Base-by-base conservation (phyloP, 1,140 invertebrate genomes). In the Myzus persicae region DNA sequence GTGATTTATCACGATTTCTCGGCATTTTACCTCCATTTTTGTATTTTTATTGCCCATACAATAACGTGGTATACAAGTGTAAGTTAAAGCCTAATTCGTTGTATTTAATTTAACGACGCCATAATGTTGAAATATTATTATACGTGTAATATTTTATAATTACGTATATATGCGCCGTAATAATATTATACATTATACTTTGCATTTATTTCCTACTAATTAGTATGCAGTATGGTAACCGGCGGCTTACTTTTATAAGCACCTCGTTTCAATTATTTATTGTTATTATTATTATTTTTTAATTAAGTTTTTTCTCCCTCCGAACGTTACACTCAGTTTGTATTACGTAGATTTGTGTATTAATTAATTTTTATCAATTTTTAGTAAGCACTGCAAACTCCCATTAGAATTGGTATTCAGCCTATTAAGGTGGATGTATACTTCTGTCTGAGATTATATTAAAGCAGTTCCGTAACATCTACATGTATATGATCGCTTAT, bases 111-210 rank as follows among this genome's bases (percentile, higher is more conserved):
- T 76, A 76, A 76, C 14, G 59, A 76, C 59, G 59, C 59, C 31
- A 76, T 76, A 76, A 76, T 76, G 59, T 76, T 76, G 59, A 76
- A 76, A 76, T 76, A 76, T 76, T 76, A 76, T 76, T n/a, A n/a
- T 76, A 76, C 59, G 14, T 76, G n/a, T 76, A 76, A 76, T 76
- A 76, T 76, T 76, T 76, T 76, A 76, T 76, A 76, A 76, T n/a
- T 76, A n/a, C 18, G 59, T 67, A 67, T 67, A 67, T 67, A 67
- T 67, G 18, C 59, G 24, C 11, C 31, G 59, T 67, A 67, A 67
- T 67, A 67, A 67, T 67, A 76, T 76, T 76, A 76, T 67, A n/a
- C 59, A 67, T 76, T 76, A 76, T 85, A 85, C 46, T 51, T 89
- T 36, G 46, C 48, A 51, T 89, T 89, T 89, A 38, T 51, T 76